Base-by-base conservation (phyloP, 2,797 vertebrate genomes). In the Okamejei kenojei region DNA sequence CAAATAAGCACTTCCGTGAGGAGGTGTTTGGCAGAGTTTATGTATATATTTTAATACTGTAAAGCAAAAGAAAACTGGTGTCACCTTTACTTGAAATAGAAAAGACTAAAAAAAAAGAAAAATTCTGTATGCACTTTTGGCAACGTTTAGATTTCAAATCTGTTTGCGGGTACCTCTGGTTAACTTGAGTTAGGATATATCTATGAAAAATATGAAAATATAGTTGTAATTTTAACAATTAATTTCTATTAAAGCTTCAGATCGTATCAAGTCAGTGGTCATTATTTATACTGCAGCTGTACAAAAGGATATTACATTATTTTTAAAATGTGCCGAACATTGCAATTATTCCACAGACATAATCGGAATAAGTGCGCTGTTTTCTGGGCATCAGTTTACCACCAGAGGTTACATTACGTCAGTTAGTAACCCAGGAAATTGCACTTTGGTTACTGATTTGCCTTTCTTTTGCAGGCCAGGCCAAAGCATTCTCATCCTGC, bases 391-490 rank as follows among this genome's bases (percentile, higher is more conserved):
- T 13, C 71, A 58, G 45, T 38, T 32, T 90, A 65, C 71, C 19
- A 68, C n/a, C 23, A 90, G 32, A 71, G 38, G n/a, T 96, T 96
- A 94, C 95, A 54, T 96, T 96, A 94, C 95, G 94, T 96, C 94
- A 96, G 93, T 95, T 93, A 94, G 93, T 95, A 93, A 95, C 94
- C 95, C 94, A 95, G 95, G 95, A 96, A 96, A 95, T 96, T 95
- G 95, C 94, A 76, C 63, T 95, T 94, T 94, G 92, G 65, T 95
- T 95, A 96, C 94, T 96, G 94, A 95, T 96, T 96, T 96, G 95
- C 94, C 94, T 97, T 96, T 96, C 95, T 96, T 94, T 96, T 96
- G 93, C 96, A 99, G 98, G 94, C 94, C 32, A 97, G 96, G 95
- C 96, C 97, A 95, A 96, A 96, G 93, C 94, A 96, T 61, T 97